Base-by-base conservation (phyloP, 2,888 invertebrate genomes). In the Nymphalis c-album region DNA sequence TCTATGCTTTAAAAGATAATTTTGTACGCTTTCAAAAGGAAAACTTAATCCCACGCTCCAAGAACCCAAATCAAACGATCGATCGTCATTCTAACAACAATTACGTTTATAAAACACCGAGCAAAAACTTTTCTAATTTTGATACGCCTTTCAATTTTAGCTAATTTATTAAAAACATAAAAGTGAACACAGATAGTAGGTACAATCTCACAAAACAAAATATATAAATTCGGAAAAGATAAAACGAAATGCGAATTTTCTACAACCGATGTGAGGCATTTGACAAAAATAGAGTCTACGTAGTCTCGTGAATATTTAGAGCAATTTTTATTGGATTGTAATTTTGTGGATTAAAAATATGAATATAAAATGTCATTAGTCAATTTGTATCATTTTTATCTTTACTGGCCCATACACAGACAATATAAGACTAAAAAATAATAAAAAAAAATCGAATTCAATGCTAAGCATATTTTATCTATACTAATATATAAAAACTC, bases 1-100 rank as follows among this genome's bases (percentile, higher is more conserved):
- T 63, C 48, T 68, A 53, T 55, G 47, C 18, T 60, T 20, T 46
- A 55, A 31, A 20, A 20, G 47, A 47, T 55, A 55, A 51, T 63
- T 60, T 35, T 63, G 31, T 57, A 60, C 64, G 64, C 68, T 61
- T 60, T 57, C 60, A 63, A 40, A 63, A 22, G 47, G 55, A 45
- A 68, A 63, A 60, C 55, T 48, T 53, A 68, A 68, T 68, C 64
- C 48, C 68, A 68, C 68, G 68, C 64, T 22, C 26, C 5, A 18
- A 57, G 35, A 13, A 1, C 31, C 26, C 26, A 55, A 63, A 68
- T 68, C 60, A 55, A 67, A 57, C 59, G 26, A 59, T 35, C 55
- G 63, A 63, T 60, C 60, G 64, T 63, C 31, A 58, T 50, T 64
- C 50, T 48, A 53, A 48, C 60, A 35, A 64, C 53, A 63, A 63